Evolutionary conservation across 2,888 invertebrate species (phyloP).

Genomic region (Suillia variegata): DNA sequence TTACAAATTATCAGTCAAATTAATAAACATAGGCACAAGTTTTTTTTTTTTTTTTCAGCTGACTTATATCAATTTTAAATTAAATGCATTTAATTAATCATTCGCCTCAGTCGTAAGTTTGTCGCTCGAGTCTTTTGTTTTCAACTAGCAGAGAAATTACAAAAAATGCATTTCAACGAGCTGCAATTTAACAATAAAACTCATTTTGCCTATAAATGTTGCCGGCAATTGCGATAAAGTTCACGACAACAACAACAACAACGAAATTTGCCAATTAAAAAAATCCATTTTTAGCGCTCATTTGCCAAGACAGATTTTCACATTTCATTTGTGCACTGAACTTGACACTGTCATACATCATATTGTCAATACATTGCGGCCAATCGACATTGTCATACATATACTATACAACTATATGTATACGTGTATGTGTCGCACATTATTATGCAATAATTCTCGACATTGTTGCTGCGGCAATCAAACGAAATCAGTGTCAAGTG

Average conservation of each 20-base stretch:
- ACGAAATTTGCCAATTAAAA: background rate
- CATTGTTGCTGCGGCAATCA: background rate
- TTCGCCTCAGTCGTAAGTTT: no score
- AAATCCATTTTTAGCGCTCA: background rate
- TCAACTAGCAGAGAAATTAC: slow-evolving; percentile 3
- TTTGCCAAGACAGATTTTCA: background rate
- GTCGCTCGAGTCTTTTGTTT: slow-evolving; percentile 24
- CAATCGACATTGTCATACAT: no score
- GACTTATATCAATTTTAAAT: no score
- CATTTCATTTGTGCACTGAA: background rate
- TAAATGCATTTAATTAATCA: no score
- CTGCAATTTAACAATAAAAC: background rate
- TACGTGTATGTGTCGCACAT: no score
- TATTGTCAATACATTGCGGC: no score
- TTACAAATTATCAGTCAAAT: no score
- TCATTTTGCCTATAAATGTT: background rate
- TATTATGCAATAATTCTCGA: background rate
- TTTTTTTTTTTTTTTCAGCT: no score
- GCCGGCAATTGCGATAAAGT: background rate
- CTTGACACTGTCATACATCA: background rate
- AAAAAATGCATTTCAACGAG: background rate
- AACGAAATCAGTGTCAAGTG: slow-evolving; percentile 1
- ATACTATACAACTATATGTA: no score
- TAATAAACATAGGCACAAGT: no score
- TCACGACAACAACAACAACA: no score